A percentile compares a stretch with the other conserved stretches of the same genome.
Conservation (phyloP, 2,888 invertebrate genomes). For the Pelosia muscerda region DNA sequence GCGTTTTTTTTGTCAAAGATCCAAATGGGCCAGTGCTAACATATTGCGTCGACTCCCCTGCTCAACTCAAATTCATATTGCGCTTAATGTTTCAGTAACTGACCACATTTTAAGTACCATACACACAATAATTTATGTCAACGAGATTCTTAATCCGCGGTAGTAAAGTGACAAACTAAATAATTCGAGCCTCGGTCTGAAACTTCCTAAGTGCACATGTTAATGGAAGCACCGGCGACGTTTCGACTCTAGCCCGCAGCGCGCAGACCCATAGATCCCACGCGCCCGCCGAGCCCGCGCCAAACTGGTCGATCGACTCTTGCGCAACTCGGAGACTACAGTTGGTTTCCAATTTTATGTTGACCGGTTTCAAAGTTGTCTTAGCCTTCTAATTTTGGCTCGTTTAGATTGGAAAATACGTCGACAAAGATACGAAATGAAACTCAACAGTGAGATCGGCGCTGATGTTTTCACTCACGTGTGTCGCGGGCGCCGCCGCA, state of each 20-base stretch:
- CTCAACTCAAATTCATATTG: slow-evolving; percentile 31
- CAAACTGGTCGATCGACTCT: slow-evolving; percentile 81
- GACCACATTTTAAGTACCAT: slow-evolving; percentile 63
- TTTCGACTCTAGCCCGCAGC: slow-evolving; percentile 25
- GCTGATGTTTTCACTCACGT: slow-evolving; percentile 58
- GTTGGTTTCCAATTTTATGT: slow-evolving; percentile 87
- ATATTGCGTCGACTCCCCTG: slow-evolving; percentile 11
- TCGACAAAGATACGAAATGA: slow-evolving; percentile 65
- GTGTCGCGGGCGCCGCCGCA: slow-evolving; percentile 32
- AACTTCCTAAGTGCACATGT: slow-evolving; percentile 62
- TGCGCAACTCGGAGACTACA: slow-evolving; percentile 84
- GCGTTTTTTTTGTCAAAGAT: slow-evolving; percentile 7
- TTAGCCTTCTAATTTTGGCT: slow-evolving; percentile 86
- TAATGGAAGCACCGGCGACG: slow-evolving; percentile 35
- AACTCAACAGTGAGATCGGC: slow-evolving; percentile 55
- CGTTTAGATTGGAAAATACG: slow-evolving; percentile 85
- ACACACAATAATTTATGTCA: slow-evolving; percentile 77
- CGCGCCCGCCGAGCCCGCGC: slow-evolving; percentile 70
- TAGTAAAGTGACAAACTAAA: slow-evolving; percentile 76
- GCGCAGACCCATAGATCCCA: slow-evolving; percentile 74
- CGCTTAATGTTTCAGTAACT: slow-evolving; percentile 59
- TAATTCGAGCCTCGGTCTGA: slow-evolving; percentile 59
- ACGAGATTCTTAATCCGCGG: slow-evolving; percentile 79
- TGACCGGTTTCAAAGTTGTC: slow-evolving; percentile 85
- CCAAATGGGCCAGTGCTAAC: slow-evolving; percentile 15